These are phyloP conservation scores for Nomia melanderi DNA, from an alignment of 1,140 invertebrate species.

Conservation along the genomic window DNA sequence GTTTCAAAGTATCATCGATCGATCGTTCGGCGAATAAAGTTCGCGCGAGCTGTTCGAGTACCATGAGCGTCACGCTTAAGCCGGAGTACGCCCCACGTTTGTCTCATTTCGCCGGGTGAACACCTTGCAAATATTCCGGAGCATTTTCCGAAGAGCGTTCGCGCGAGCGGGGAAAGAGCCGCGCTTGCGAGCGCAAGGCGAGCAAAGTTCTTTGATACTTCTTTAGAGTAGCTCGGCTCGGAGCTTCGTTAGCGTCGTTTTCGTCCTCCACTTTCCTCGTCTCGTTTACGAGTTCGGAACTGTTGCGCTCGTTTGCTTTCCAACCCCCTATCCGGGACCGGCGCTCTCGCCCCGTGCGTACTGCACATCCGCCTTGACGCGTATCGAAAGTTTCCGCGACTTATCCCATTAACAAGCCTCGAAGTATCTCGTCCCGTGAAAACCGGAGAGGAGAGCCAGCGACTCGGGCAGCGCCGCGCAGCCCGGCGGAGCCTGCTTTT, in stretches of 20 bases:
- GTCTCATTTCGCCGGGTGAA: not conserved
- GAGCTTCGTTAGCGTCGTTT: constrained; percentile 41
- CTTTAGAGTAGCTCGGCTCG: constrained; percentile 2
- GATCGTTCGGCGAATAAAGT: too few relatives aligned
- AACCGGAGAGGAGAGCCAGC: not conserved
- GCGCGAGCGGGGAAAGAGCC: not conserved
- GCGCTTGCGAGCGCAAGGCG: not conserved
- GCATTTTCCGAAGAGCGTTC: constrained; percentile 7
- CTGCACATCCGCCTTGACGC: constrained; percentile 58
- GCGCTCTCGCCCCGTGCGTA: not conserved
- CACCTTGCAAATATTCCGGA: not conserved
- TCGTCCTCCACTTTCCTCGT: constrained; percentile 45
- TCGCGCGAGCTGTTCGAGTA: too few relatives aligned
- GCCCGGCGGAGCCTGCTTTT: not conserved
- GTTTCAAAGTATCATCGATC: too few relatives aligned
- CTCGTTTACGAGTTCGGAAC: constrained; percentile 61
- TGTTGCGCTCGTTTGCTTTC: constrained; percentile 54
- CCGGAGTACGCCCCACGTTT: too few relatives aligned
- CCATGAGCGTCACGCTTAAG: too few relatives aligned
- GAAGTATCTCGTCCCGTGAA: constrained; percentile 26
- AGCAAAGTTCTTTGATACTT: constrained; percentile 38
- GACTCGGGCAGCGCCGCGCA: too few relatives aligned
- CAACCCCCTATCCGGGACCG: not conserved
- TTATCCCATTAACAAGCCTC: constrained; percentile 69
- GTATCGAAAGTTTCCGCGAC: constrained; percentile 67